Conservation (phyloP, 1,140 invertebrate species). For the Dreissena rostriformis region DNA sequence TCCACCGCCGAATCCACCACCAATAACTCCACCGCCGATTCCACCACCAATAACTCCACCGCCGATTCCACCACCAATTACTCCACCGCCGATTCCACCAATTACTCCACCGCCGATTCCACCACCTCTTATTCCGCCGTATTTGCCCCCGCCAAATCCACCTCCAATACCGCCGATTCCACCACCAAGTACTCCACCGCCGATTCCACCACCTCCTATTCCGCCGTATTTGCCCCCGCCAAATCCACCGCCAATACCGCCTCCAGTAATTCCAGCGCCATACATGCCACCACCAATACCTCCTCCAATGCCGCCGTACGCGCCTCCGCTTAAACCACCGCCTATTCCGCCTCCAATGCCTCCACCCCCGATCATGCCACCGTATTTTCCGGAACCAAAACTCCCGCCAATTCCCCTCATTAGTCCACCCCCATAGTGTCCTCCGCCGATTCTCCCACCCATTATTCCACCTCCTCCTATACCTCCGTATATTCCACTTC, state of each 20-base stretch:
- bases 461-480: not conserved
- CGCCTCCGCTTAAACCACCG: not conserved
- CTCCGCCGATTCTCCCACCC: not conserved
- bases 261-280: not conserved
- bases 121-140: not conserved
- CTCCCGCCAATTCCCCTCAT: not conserved
- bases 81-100: not conserved
- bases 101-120: not conserved
- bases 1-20: no score
- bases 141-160: not conserved
- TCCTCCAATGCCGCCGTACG: not conserved
- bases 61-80: not conserved
- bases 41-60: not conserved
- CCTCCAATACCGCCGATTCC: conserved; percentile 2
- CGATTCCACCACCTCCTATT: not conserved
- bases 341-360: not conserved
- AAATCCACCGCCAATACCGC: not conserved
- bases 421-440: not conserved
- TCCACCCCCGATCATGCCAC: not conserved
- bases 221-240: not conserved
- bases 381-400: not conserved
- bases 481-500: not conserved
- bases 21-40: not conserved
- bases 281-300: not conserved
- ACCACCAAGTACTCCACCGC: not conserved